Evolutionary conservation across 2,888 invertebrate genomes (phyloP).

Genomic region (Slavum lentiscoides): DNA sequence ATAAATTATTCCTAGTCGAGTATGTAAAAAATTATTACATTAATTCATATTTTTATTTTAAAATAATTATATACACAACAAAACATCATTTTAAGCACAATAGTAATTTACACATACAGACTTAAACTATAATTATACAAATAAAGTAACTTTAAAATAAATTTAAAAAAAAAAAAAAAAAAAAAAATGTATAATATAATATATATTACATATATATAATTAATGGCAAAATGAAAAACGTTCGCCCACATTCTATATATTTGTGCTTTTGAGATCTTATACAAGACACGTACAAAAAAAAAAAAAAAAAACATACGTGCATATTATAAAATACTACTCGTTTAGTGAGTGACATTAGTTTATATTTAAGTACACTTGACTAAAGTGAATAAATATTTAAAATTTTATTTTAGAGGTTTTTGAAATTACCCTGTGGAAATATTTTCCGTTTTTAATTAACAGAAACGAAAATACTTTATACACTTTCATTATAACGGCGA

Average conservation of each 20-base stretch:
- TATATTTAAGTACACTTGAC: constrained; percentile 52
- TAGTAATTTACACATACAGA: constrained; percentile 45
- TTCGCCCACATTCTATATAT: constrained; percentile 46
- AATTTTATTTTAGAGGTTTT: constrained; percentile 30
- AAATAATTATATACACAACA: constrained; percentile 53
- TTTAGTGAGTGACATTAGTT: constrained; percentile 49
- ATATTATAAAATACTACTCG: constrained; percentile 52
- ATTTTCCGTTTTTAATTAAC: constrained; percentile 11
- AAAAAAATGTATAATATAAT: constrained; percentile 17
- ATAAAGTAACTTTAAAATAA: constrained; percentile 43
- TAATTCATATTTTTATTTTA: constrained; percentile 46
- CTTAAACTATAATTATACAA: constrained; percentile 51
- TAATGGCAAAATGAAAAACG: constrained; percentile 49
- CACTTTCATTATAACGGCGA: constrained; percentile 28
- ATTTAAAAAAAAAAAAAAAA: constrained; percentile 10
- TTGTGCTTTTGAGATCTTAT: constrained; percentile 53
- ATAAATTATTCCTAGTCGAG: constrained; percentile 28
- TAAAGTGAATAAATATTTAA: constrained; percentile 49
- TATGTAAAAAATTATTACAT: constrained; percentile 43
- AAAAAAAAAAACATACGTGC: constrained; percentile 49
- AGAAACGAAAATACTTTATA: constrained; percentile 38
- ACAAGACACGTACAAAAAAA: constrained; percentile 49
- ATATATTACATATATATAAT: constrained; percentile 30
- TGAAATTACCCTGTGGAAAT: constrained; percentile 51
- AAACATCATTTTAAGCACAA: constrained; percentile 47